A percentile compares a stretch with the other conserved stretches of the same genome.
phyloP scores from a whole-genome alignment of 1,140 invertebrate genomes.

The Tetragonula clypearis region DNA sequence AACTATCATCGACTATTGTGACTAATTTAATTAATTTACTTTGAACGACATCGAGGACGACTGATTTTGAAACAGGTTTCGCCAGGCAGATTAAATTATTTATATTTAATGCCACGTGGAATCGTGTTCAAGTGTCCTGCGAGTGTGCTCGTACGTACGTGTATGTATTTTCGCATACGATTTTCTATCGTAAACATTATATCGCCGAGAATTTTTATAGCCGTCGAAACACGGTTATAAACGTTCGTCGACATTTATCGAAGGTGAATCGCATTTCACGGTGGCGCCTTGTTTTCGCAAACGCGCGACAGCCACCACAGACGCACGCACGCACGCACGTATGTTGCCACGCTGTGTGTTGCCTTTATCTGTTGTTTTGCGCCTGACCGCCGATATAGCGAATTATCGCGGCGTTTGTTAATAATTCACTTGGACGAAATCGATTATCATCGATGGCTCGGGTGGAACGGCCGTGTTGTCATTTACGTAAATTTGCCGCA shows the following conservation, averaged over 20 bases:
- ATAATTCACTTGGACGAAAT: constrained; percentile 60
- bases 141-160: neutral
- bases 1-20: too few relatives aligned
- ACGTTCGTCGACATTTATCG: constrained; percentile 57
- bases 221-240: constrained; percentile 16
- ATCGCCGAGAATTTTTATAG: constrained; percentile 6
- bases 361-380: constrained; percentile 61
- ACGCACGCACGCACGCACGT: too few relatives aligned
- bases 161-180: neutral
- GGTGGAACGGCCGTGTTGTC: constrained; percentile 9
- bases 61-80: constrained; percentile 2
- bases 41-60: too few relatives aligned
- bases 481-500: constrained; percentile 55
- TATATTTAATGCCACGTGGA: constrained; percentile 26
- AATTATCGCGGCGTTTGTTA: constrained; percentile 44
- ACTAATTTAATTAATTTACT: too few relatives aligned
- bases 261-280: constrained; percentile 52
- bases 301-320: constrained; percentile 13
- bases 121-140: neutral
- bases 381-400: constrained; percentile 17
- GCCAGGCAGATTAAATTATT: constrained; percentile 14
- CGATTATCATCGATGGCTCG: constrained; percentile 56
- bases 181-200: constrained; percentile 37
- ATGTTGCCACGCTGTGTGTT: neutral
- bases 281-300: constrained; percentile 66